These are phyloP conservation scores for Dendrolimus pini DNA, from an alignment of 2,888 invertebrate species.

Conservation along the genomic window DNA sequence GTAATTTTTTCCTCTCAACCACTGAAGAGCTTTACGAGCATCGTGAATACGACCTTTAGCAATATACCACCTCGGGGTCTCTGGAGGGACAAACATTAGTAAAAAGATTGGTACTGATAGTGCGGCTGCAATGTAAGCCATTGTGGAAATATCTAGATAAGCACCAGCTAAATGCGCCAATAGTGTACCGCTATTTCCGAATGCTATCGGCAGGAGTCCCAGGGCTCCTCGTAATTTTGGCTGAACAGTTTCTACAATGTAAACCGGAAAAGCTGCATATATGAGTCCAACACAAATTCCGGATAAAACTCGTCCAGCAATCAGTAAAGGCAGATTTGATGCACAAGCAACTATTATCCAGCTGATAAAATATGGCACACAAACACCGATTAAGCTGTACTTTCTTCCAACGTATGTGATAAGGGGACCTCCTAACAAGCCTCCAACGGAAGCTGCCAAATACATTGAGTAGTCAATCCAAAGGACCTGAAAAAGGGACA, in stretches of 20 bases:
- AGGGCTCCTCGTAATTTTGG: constrained; percentile 80
- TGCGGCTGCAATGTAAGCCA: constrained; percentile 87
- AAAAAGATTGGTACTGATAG: constrained; percentile 87
- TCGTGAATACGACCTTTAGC: constrained; percentile 85
- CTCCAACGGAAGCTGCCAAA: constrained; percentile 88
- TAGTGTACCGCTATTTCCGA: constrained; percentile 90
- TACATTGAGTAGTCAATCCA: constrained; percentile 95
- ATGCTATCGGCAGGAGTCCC: constrained; percentile 92
- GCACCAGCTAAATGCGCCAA: constrained; percentile 87
- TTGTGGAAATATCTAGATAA: constrained; percentile 85
- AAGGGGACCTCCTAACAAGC: constrained; percentile 88
- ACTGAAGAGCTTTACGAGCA: constrained; percentile 86
- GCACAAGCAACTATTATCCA: constrained; percentile 90
- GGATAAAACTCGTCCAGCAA: constrained; percentile 79
- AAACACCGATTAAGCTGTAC: constrained; percentile 85
- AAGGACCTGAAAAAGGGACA: constrained; percentile 78
- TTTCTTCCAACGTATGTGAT: constrained; percentile 90
- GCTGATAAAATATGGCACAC: constrained; percentile 87
- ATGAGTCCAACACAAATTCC: constrained; percentile 85
- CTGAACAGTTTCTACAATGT: no score
- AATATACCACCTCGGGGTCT: constrained; percentile 95
- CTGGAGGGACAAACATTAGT: constrained; percentile 89
- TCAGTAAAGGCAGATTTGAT: constrained; percentile 82
- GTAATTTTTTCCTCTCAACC: constrained; percentile 83
- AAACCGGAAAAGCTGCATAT: constrained; percentile 89